phyloP scores from a whole-genome alignment of 2,797 vertebrate genomes.

The Phoeniculus purpureus region DNA sequence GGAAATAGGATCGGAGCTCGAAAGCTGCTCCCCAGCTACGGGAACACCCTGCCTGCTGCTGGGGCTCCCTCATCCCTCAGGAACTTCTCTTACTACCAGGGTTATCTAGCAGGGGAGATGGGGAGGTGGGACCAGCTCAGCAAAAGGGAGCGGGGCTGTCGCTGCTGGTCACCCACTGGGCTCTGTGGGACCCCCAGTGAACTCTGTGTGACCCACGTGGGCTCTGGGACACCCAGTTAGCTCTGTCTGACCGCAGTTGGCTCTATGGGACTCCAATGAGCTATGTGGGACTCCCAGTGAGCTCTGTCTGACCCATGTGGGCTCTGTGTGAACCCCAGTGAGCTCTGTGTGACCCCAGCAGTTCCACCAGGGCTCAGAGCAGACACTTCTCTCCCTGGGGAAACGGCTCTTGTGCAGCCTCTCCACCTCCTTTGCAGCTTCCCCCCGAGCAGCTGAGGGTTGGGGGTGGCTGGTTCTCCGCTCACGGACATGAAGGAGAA shows the following conservation, averaged over 20 bases:
- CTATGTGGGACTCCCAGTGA: no score
- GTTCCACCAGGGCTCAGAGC: background rate
- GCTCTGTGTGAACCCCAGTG: background rate
- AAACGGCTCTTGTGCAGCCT: background rate
- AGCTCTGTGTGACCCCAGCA: background rate
- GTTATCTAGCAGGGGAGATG: background rate
- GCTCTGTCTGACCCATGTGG: no score
- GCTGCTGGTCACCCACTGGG: background rate
- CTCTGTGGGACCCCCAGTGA: no score
- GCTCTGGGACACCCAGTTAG: no score
- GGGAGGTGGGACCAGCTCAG: background rate
- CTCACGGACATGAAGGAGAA: background rate
- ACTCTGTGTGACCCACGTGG: no score
- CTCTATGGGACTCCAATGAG: no score
- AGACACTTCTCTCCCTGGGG: rapidly evolving
- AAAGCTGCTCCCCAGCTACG: rapidly evolving
- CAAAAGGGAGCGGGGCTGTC: background rate
- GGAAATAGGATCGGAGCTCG: rapidly evolving
- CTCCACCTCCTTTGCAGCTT: no score
- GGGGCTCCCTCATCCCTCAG: background rate
- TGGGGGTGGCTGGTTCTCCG: background rate
- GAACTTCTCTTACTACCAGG: no score
- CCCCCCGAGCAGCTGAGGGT: background rate
- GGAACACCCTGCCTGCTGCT: background rate
- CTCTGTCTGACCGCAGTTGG: no score